Evolutionary conservation across 2,113 vertebrate species (phyloP).

Genomic region (Ammospiza caudacuta): DNA sequence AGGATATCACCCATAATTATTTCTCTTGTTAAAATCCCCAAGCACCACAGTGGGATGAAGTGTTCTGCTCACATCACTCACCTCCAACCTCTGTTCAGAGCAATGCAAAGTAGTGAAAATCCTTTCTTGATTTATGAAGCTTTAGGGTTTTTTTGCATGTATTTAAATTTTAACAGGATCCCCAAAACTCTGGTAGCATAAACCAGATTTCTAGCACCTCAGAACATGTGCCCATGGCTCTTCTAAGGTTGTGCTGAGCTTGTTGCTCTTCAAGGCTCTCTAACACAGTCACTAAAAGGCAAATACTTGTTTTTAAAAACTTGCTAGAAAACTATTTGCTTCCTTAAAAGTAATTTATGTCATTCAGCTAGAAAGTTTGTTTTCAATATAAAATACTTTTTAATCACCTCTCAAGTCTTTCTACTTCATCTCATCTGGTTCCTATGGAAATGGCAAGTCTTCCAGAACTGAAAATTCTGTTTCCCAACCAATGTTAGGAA

Average conservation of each 20-base stretch:
- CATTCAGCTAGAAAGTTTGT: constrained; percentile 34
- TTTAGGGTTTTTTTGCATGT: not conserved
- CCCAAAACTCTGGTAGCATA: not conserved
- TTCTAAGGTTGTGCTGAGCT: not conserved
- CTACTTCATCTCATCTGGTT: constrained; percentile 47
- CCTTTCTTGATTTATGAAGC: not conserved
- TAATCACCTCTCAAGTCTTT: constrained; percentile 52
- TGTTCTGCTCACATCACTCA: not conserved
- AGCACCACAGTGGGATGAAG: not conserved
- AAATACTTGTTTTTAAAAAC: not conserved
- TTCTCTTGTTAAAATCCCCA: not conserved
- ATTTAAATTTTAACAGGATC: not conserved
- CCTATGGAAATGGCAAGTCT: constrained; percentile 42
- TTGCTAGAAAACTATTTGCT: constrained; percentile 24
- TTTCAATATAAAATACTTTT: constrained; percentile 42
- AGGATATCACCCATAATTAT: not conserved
- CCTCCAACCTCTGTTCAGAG: not conserved
- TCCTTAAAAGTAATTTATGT: not conserved
- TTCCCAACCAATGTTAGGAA: constrained; percentile 10
- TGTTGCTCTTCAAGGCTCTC: not conserved
- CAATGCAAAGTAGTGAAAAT: not conserved
- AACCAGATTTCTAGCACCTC: not conserved
- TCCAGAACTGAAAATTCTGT: constrained; percentile 45
- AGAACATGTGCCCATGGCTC: not conserved
- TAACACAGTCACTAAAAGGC: not conserved